These are phyloP conservation scores for Macropus fuliginosus DNA, from an alignment of 2,797 vertebrate genomes.

Conservation along the genomic window DNA sequence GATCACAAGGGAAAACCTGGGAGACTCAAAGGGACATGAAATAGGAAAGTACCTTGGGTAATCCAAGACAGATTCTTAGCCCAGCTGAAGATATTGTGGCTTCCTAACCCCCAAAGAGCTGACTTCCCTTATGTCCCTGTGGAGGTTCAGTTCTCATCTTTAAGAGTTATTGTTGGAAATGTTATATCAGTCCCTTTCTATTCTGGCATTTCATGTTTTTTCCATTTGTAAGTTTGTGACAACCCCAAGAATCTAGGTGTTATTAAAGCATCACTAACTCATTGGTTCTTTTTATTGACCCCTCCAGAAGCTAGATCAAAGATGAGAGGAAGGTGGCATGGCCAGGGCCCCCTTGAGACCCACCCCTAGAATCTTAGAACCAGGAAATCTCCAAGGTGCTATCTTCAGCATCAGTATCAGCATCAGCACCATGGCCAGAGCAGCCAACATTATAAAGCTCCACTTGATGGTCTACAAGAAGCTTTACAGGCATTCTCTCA, in stretches of 20 bases:
- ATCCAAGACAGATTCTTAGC: background rate
- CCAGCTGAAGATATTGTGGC: background rate
- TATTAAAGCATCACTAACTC: background rate
- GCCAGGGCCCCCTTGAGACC: background rate
- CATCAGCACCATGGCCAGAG: background rate
- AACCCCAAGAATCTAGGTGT: background rate
- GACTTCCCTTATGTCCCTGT: background rate
- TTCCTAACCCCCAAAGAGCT: background rate
- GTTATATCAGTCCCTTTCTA: background rate
- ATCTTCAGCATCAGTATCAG: too few species aligned
- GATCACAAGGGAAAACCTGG: background rate
- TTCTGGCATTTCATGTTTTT: background rate
- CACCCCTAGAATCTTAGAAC: background rate
- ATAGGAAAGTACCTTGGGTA: background rate
- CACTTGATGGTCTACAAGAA: background rate
- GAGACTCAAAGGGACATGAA: background rate
- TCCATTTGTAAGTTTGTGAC: background rate
- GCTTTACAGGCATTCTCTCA: background rate
- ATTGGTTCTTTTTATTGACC: background rate
- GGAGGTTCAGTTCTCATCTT: background rate
- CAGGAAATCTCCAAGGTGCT: background rate
- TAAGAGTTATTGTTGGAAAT: conserved; percentile 8
- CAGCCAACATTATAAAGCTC: background rate
- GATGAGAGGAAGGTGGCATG: background rate
- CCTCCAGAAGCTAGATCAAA: background rate